Percentiles rank a stretch among this genome's conserved stretches.
These are phyloP conservation scores for Oxyruncus cristatus DNA, from an alignment of 2,113 vertebrate genomes.

Conservation along the genomic window DNA sequence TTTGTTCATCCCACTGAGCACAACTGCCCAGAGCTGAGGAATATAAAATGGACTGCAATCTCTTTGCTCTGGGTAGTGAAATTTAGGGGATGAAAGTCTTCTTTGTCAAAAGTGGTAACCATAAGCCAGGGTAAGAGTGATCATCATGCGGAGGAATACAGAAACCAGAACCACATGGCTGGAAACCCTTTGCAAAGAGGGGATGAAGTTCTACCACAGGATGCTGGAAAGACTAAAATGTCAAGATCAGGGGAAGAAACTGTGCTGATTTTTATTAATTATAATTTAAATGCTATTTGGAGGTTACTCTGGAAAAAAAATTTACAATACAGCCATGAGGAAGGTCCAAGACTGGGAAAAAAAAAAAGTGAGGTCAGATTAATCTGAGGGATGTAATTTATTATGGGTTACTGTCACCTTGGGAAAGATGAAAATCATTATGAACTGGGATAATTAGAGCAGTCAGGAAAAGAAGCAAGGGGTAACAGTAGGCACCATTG, in stretches of 20 bases:
- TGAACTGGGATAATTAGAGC: neutral
- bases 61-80: neutral
- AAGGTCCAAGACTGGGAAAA: neutral
- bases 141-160: rapidly evolving
- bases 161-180: neutral
- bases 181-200: neutral
- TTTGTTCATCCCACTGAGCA: neutral
- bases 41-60: neutral
- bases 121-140: neutral
- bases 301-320: neutral
- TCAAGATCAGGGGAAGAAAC: neutral
- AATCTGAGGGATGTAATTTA: neutral
- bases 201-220: neutral
- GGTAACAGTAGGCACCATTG: neutral
- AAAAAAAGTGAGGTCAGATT: neutral
- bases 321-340: neutral
- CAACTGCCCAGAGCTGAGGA: neutral
- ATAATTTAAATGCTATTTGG: neutral
- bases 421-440: neutral
- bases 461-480: neutral
- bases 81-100: neutral
- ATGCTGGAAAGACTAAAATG: neutral
- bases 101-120: neutral
- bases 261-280: neutral
- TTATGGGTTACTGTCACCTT: neutral